Evolutionary conservation across 2,888 invertebrate species (phyloP), one percentile per base, ranked within the genome.

Genomic region (Operophtera brumata): DNA sequence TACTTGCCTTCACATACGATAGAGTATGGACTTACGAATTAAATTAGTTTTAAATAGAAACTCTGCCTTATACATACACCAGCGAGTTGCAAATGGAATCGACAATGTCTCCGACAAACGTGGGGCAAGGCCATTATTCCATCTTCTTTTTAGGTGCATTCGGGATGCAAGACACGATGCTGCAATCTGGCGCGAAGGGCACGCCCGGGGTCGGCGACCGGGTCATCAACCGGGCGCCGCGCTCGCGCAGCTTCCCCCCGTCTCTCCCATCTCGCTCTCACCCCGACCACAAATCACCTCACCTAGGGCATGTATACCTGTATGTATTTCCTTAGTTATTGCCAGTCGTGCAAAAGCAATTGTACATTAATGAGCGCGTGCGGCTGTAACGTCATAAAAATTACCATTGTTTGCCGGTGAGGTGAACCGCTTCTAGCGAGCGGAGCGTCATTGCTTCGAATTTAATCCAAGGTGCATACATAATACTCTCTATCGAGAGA

Each of bases 161-260:
- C 57, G 52, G 57, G 59, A 49, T 61, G 43, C 64, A 61, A 66
- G 63, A 63, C 61, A 62, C 50, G 65, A 59, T 60, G 59, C 59
- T 65, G 62, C 59, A 57, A 54, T 59, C 53, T 56, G 65, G 59
- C 62, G 62, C 60, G 71, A 71, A 77, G 77, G 75, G 78, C 77
- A 64, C 68, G 73, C 73, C 71, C 73, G 67, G 68, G 78, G 78
- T 77, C 79, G 67, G 63, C 73, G 78, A 71, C 77, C 78, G 72
- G 78, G 77, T 78, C 78, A 73, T 64, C 71, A 74, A 57, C 75
- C 75, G 64, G n/a, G n/a, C n/a, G n/a, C n/a, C n/a, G 66, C 73
- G 70, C 67, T 34, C 44, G 70, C 74, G 70, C 74, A 73, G 68
- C 69, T 59, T 68, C 69, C 65, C 66, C 48, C 39, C 52, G 42